Base-by-base conservation (phyloP, 1,140 invertebrate species). In the Bombus turneri region DNA sequence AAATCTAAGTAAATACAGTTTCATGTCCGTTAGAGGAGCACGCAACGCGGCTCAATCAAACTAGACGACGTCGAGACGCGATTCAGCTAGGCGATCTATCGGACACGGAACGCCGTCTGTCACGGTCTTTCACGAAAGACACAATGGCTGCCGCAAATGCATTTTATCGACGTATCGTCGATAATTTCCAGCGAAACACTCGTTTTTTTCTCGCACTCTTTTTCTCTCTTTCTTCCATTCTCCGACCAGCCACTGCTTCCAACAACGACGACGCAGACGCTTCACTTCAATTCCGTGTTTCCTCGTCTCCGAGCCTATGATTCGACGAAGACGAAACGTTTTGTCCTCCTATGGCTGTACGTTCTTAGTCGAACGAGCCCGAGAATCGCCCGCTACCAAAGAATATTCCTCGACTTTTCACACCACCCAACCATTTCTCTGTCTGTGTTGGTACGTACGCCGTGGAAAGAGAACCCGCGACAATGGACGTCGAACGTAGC, bases 401-500 rank as follows among this genome's bases (percentile, higher is more conserved):
- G 37, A 62, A 81, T 71, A 68, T 86, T 77, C 62, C 62, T 77
- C 80, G 72, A 90, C 80, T 90, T 88, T 86, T 80, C 72, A n/a
- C 75, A 25, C n/a, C 47, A 34, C 1, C 72, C 62, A 57, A 77
- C 15, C 15, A 66, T 31, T 18, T 66, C 31, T 66, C 25, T 59
- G 37, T 71, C 69, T 73, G 37, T 22, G 73, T 74, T 80, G 43
- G 73, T 85, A 81, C 43, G 72, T 57, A 69, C 64, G 43, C 41
- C 71, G 43, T 34, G 75, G 73, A 74, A 68, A 89, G 72, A 68
- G 66, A n/a, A 89, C 71, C 64, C 81, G 87, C 86, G 87, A 92
- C 91, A 92, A 92, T 92, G 91, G 82, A 92, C 87, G 84, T 84
- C 83, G 89, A 89, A 82, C 86, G 89, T 91, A 84, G 91, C 91